Conservation (phyloP, 2,113 vertebrate species). For the Cyprinodon tularosa region DNA sequence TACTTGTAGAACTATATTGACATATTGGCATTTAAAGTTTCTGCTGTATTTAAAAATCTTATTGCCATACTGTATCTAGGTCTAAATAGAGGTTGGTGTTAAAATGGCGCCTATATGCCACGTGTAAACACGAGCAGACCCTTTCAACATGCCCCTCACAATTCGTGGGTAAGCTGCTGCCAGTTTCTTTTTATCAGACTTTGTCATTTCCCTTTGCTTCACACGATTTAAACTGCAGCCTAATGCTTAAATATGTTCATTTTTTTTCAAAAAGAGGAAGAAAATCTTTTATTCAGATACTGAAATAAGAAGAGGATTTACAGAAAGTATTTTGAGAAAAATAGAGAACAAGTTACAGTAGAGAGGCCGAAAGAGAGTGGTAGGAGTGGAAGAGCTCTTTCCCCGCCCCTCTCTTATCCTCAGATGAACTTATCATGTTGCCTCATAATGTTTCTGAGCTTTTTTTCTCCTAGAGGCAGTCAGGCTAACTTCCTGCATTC, state of each 20-base stretch:
- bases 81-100: constrained; percentile 53
- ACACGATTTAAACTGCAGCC: neutral
- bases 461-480: constrained; percentile 70
- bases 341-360: constrained; percentile 60
- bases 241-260: neutral
- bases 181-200: constrained; percentile 18
- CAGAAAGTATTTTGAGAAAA: constrained; percentile 48
- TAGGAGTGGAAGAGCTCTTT: constrained; percentile 64
- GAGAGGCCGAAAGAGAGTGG: constrained; percentile 67
- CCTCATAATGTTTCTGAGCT: constrained; percentile 78
- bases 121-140: constrained; percentile 68
- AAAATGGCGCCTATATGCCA: constrained; percentile 76
- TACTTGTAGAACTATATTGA: neutral
- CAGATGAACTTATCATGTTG: constrained; percentile 84
- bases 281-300: neutral
- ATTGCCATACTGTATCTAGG: constrained; percentile 21
- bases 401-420: constrained; percentile 79
- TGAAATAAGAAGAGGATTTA: constrained; percentile 28
- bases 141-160: constrained; percentile 56
- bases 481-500: constrained; percentile 78
- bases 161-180: constrained; percentile 32
- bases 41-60: constrained; percentile 1
- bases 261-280: neutral
- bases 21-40: constrained; percentile 5
- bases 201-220: constrained; percentile 6